Percentiles rank a stretch among this genome's conserved stretches.
Conservation (phyloP, 2,888 invertebrate species). For the Lacanobia wlatinum region DNA sequence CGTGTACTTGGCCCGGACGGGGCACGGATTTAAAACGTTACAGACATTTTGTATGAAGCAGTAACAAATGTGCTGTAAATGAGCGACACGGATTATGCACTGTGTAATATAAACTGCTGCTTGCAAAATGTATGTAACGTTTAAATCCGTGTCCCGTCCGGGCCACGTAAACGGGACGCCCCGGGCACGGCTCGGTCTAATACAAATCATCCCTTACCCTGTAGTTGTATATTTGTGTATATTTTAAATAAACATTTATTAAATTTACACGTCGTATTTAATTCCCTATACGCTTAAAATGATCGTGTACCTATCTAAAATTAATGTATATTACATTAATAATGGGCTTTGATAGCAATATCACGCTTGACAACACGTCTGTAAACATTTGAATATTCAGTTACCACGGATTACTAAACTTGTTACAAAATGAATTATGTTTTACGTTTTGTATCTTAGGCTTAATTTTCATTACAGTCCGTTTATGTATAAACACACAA, state of each 20-base stretch:
- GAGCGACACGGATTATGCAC: too few species aligned
- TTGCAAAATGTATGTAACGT: too few species aligned
- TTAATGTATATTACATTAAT: slow-evolving; percentile 20
- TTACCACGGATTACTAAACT: slow-evolving; percentile 11
- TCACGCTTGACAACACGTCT: slow-evolving; percentile 26
- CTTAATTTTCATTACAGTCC: background rate
- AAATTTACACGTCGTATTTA: background rate
- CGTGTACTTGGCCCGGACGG: too few species aligned
- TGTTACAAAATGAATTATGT: slow-evolving; percentile 8
- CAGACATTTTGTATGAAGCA: too few species aligned
- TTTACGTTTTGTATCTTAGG: background rate
- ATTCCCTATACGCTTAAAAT: background rate
- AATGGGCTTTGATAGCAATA: slow-evolving; percentile 47
- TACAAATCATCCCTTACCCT: too few species aligned
- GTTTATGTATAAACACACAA: background rate
- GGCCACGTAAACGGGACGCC: too few species aligned
- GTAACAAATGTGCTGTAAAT: too few species aligned
- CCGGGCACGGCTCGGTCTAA: too few species aligned
- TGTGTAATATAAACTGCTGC: too few species aligned
- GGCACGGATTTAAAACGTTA: too few species aligned
- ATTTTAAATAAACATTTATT: slow-evolving; percentile 32
- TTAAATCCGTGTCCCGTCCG: too few species aligned
- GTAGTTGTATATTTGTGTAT: slow-evolving; percentile 2
- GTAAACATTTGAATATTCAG: slow-evolving; percentile 47
- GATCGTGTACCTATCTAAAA: background rate